Evolutionary conservation across 2,797 vertebrate species (phyloP), one percentile per base, ranked within the genome.

Genomic region (Hypotaenidia okinawae): DNA sequence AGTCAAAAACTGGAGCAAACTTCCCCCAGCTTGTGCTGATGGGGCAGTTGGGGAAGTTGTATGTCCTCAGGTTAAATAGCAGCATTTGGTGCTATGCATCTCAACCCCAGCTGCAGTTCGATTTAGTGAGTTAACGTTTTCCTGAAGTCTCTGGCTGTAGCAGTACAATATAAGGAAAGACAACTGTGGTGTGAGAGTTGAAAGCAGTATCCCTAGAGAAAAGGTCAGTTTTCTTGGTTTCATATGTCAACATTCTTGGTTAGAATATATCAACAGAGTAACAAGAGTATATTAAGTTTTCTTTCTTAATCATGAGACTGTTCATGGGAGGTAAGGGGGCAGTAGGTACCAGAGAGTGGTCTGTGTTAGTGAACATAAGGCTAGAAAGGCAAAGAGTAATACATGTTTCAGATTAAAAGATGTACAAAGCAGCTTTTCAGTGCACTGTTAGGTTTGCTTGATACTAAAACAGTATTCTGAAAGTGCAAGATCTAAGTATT

Each of bases 101-200:
- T 30, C 8, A 1, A 28, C 6, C 5, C 0, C 3, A 61, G 24
- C 22, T 0, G 1, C n/a, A 4, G 59, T 76, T 83, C 23, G 5
- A 13, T 67, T 59, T 63, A 19, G 10, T 51, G 27, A 74, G 23
- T 35, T 61, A 18, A 3, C 9, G 1, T 37, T 89, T 76, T 54
- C 21, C 24, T 25, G 45, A 45, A 35, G 10, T 7, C 41, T 55
- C 16, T 41, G 25, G 17, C 41, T 77, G 1, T 55, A 76, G 57
- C 3, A 4, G 27, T 2, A 2, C 3, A 11, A 9, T 27, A 21
- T 37, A 37, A 69, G 15, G 35, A 83, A 19, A 24, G 14, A 61
- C 24, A 62, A 5, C 47, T 12, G 37, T 73, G 68, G 11, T 11
- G 33, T 62, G 16, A 64, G 32, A 35, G 5, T 62, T 88, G 11